Evolutionary conservation across 2,113 vertebrate species (phyloP), one percentile per base, ranked within the genome.

Genomic region (Collichthys lucidus): DNA sequence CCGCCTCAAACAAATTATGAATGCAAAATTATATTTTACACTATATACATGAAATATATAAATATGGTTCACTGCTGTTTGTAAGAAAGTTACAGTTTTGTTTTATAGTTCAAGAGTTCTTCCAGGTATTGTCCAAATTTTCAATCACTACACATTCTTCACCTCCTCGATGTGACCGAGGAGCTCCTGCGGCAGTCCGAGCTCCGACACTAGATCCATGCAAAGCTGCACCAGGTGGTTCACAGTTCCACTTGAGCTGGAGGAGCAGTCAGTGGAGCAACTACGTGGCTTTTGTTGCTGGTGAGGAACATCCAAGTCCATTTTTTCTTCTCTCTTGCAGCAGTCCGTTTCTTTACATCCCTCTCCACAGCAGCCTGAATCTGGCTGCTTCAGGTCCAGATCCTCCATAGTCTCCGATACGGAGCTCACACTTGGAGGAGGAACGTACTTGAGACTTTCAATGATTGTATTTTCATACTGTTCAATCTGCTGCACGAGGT

Each of bases 321-420:
- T 77, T 5, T 77, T 68, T 15, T 88, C 80, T 57, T 22, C 84
- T n/a, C 11, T 64, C 52, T 7, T 78, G 77, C 82, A 92, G 74
- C 88, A 88, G 35, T 85, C 26, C 0, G 57, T 65, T 11, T 80
- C 46, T 60, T 73, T 53, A 47, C 88, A 79, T 5, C 46, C 62
- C 14, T 49, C 71, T 19, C 26, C 85, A 9, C 84, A 74, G 55
- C 74, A 74, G 20, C 63, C 40, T 0, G 9, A 20, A 26, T 55
- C 74, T 11, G 17, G 67, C 53, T 1, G 80, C 10, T 77, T 29
- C 26, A 92, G 65, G 26, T 77, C 81, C 71, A 94, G 92, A 3
- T 88, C 93, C 75, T 98, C 93, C 93, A 99, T 90, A 75, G 92
- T 93, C 74, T 96, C 96, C 11, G 95, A 92, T 85, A 99, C 49